phyloP scores from a whole-genome alignment of 2,113 vertebrate genomes.

The Pyrgilauda ruficollis region DNA sequence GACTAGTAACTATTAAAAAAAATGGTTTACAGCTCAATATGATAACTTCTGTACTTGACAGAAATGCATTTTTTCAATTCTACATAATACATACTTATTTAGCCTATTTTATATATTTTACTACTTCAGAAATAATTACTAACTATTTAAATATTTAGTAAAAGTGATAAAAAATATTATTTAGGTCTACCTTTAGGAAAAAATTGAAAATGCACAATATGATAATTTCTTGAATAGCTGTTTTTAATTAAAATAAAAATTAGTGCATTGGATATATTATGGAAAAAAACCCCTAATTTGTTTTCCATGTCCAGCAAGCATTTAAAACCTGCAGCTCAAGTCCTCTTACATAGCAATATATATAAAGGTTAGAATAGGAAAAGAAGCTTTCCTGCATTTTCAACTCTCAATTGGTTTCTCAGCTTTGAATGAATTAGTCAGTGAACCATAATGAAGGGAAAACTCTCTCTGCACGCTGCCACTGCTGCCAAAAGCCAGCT shows the following conservation, averaged over 20 bases:
- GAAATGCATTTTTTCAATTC: not conserved
- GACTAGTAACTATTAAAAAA: not conserved
- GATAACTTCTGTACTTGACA: not conserved
- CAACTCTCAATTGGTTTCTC: not conserved
- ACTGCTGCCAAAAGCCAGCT: slow-evolving; percentile 35
- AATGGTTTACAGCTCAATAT: not conserved
- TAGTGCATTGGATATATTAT: not conserved
- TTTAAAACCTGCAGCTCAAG: not conserved
- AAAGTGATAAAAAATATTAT: not conserved
- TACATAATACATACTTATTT: not conserved
- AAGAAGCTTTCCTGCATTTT: not conserved
- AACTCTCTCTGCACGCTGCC: not conserved
- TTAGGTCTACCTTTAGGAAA: not conserved
- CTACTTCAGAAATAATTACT: not conserved
- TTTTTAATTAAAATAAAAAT: not conserved
- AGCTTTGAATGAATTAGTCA: slow-evolving; percentile 25
- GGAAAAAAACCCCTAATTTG: not conserved
- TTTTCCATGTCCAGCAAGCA: not conserved
- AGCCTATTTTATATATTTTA: not conserved
- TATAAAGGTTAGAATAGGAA: not conserved
- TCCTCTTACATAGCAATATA: not conserved
- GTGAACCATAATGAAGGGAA: slow-evolving; percentile 6
- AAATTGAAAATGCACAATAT: not conserved
- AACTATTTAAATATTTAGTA: not conserved
- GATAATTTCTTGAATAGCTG: not conserved